phyloP scores from a whole-genome alignment of 2,797 vertebrate genomes.

The Protosalanx chinensis region DNA sequence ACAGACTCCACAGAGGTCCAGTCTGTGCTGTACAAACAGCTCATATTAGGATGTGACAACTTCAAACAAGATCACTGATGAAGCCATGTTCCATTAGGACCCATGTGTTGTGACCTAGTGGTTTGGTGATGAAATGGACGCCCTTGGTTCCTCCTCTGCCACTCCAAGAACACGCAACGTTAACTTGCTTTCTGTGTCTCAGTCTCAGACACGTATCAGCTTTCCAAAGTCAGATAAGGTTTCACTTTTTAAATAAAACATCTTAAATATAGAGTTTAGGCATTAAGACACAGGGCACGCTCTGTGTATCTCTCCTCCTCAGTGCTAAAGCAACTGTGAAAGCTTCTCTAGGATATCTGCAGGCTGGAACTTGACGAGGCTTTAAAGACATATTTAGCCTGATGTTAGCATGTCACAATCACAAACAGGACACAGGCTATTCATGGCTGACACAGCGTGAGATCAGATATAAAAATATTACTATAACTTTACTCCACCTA shows the following conservation, averaged over 20 bases:
- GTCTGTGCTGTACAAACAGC: slow-evolving; percentile 21
- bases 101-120: slow-evolving; percentile 46
- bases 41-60: slow-evolving; percentile 33
- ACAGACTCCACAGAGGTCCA: neutral
- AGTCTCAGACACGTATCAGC: slow-evolving; percentile 55
- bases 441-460: neutral
- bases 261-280: slow-evolving; percentile 67
- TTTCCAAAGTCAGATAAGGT: slow-evolving; percentile 60
- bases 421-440: neutral
- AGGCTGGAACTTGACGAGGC: neutral
- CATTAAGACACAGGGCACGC: slow-evolving; percentile 29
- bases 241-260: slow-evolving; percentile 81
- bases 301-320: slow-evolving; percentile 36
- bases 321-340: slow-evolving; percentile 27
- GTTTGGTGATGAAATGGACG: slow-evolving; percentile 44
- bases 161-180: slow-evolving; percentile 32
- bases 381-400: neutral
- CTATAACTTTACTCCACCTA: neutral
- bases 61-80: slow-evolving; percentile 33
- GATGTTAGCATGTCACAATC: neutral
- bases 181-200: slow-evolving; percentile 41
- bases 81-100: slow-evolving; percentile 43
- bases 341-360: slow-evolving; percentile 2
- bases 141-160: slow-evolving; percentile 35
- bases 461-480: neutral